Evolutionary conservation across 2,113 vertebrate species (phyloP), one percentile per base, ranked within the genome.

Genomic region (Chiloscyllium plagiosum): DNA sequence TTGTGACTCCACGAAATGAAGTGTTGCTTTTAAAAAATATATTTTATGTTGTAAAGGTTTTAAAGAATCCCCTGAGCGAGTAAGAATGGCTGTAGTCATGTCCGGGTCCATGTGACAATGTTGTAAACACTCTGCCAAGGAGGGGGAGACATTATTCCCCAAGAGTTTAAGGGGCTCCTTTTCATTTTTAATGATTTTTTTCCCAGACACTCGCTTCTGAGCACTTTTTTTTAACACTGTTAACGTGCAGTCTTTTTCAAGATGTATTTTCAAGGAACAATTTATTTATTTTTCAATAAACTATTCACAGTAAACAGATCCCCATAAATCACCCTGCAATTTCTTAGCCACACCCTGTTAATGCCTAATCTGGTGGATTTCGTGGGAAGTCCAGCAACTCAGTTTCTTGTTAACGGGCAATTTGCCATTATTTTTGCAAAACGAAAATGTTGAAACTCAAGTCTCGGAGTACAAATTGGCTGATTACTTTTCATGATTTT

Each of bases 71-170:
- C 66, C 37, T 50, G 5, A 47, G 42, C 68, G 93, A 72, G 93
- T 70, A 50, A 50, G 93, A 95, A 72, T 69, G 93, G 93, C 93
- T 72, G 66, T 95, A 65, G 42, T 95, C 93, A 72, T 69, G 93
- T 95, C 93, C 93, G 93, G 68, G 37, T 70, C 93, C 93, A 95
- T 95, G 93, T 95, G 93, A 95, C 93, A 95, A 26, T 95, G 93
- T 95, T 95, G 93, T 95, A 95, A 95, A 95, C 93, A 95, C 93
- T 89, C 50, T 70, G 47, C 22, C 24, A 13, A 42, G 26, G n/a
- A 37, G 61, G n/a, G 42, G 93, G 42, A 72, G 93, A 70, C 68
- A 72, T 50, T 69, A 72, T 69, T 93, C 89, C 89, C 33, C 89
- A 2, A 65, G 17, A 93, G 89, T 93, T 93, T 20, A n/a, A 20